phyloP scores from a whole-genome alignment of 2,888 invertebrate genomes.

The Siphonodentalium dalli region DNA sequence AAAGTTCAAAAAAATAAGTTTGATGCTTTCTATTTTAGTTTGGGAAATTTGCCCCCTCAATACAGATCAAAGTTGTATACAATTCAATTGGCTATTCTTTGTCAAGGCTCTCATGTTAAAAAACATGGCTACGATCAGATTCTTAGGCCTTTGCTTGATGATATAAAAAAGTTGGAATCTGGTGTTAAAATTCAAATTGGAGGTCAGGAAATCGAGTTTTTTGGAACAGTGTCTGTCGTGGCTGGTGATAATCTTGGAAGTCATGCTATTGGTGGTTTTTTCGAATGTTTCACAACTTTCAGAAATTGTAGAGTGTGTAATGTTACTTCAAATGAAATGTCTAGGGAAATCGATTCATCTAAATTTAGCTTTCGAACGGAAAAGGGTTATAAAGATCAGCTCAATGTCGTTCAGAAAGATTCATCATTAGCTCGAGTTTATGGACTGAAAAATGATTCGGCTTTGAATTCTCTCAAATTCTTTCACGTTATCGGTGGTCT shows the following conservation, averaged over 20 bases:
- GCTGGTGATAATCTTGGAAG: constrained; percentile 10
- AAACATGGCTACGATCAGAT: constrained; percentile 5
- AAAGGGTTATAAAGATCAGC: constrained; percentile 4
- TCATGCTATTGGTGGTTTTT: constrained; percentile 12
- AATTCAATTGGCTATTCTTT: constrained; percentile 16
- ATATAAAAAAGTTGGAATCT: constrained; percentile 7
- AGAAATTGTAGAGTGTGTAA: constrained; percentile 15
- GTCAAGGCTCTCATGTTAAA: constrained; percentile 4
- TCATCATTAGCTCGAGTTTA: constrained; percentile 4
- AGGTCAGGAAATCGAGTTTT: constrained; percentile 1
- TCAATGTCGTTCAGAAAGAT: neutral
- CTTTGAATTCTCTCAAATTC: neutral
- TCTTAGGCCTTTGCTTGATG: constrained; percentile 9
- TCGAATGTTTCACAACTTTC: constrained; percentile 8
- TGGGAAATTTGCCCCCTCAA: constrained; percentile 19
- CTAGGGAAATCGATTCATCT: neutral
- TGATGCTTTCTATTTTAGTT: constrained; percentile 16
- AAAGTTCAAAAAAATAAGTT: constrained; percentile 19
- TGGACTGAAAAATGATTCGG: constrained; percentile 4
- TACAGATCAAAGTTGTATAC: constrained; percentile 13
- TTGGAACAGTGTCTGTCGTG: neutral
- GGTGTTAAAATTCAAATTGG: constrained; percentile 4
- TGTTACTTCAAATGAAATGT: neutral
- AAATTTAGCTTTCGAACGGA: constrained; percentile 4
- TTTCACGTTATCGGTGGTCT: constrained; percentile 7